These are phyloP conservation scores for Periplaneta americana DNA, from an alignment of 1,140 invertebrate species.

Conservation along the genomic window DNA sequence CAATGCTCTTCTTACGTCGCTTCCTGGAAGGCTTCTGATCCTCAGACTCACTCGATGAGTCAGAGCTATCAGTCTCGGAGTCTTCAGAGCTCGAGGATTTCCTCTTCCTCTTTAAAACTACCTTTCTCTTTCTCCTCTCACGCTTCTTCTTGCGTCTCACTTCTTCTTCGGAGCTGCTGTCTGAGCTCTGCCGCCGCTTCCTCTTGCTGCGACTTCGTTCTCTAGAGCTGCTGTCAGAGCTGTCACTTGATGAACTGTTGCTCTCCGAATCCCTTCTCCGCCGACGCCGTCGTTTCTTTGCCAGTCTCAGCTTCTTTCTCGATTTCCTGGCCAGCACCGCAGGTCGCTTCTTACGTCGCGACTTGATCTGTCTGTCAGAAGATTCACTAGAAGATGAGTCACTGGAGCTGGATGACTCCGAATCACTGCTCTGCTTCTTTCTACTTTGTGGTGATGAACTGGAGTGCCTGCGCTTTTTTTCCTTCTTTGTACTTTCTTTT, in stretches of 20 bases:
- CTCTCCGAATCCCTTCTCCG: not conserved
- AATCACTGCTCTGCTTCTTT: not conserved
- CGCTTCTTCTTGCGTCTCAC: slow-evolving; percentile 1
- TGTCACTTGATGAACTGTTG: not conserved
- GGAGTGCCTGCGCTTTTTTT: not conserved
- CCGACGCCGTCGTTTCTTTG: not conserved
- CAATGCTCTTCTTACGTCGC: not conserved
- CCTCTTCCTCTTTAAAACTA: not conserved
- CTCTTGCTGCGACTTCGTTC: not conserved
- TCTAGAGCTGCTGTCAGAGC: not conserved
- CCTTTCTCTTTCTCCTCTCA: not conserved
- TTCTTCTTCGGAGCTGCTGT: not conserved
- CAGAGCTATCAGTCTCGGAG: not conserved
- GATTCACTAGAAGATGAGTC: not conserved
- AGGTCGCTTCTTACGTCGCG: not conserved
- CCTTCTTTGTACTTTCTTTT: not conserved
- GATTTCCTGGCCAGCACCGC: not conserved
- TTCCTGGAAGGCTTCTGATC: not conserved
- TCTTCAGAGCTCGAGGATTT: slow-evolving; percentile 3
- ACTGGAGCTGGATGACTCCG: not conserved
- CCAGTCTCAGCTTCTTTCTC: not conserved
- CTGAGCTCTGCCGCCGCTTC: not conserved
- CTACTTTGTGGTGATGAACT: not conserved
- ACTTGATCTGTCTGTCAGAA: not conserved
- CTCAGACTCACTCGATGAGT: not conserved